Conservation (phyloP, 2,113 vertebrate genomes). For the Dicentrarchus labrax region DNA sequence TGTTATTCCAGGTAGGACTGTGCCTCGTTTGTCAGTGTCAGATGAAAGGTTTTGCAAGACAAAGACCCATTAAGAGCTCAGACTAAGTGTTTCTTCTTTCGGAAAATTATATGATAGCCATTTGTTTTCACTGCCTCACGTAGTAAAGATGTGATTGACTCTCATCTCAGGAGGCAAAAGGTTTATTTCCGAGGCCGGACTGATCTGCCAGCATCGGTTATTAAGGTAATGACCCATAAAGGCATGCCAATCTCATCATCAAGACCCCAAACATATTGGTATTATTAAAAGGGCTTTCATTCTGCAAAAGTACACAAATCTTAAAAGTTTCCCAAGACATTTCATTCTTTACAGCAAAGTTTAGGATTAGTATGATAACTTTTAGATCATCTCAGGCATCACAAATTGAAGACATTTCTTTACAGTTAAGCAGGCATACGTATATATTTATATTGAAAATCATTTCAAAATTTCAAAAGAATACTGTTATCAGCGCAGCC, state of each 20-base stretch:
- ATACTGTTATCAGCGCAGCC: background rate
- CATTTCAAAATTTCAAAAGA: no score
- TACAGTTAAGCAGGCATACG: background rate
- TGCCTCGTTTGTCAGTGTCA: conserved; percentile 75
- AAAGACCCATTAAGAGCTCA: conserved; percentile 74
- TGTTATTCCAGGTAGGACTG: conserved; percentile 71
- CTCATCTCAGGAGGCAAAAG: conserved; percentile 49
- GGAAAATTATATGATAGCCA: conserved; percentile 76
- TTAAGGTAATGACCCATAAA: conserved; percentile 40
- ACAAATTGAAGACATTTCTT: background rate
- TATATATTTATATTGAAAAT: no score
- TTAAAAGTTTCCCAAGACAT: conserved; percentile 7
- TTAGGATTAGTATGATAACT: background rate
- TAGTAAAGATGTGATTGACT: conserved; percentile 49
- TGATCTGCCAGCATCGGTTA: conserved; percentile 13
- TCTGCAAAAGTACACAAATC: background rate
- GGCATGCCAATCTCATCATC: background rate
- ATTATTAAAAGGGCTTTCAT: conserved; percentile 20
- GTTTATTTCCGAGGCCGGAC: conserved; percentile 27
- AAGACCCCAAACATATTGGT: background rate
- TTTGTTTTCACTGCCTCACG: conserved; percentile 68
- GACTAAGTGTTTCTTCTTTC: conserved; percentile 78
- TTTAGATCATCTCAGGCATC: background rate
- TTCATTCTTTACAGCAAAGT: background rate
- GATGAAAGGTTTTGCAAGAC: conserved; percentile 65